Evolutionary conservation across 2,888 invertebrate species (phyloP), one percentile per base, ranked within the genome.

Genomic region (Geotrupes spiniger): DNA sequence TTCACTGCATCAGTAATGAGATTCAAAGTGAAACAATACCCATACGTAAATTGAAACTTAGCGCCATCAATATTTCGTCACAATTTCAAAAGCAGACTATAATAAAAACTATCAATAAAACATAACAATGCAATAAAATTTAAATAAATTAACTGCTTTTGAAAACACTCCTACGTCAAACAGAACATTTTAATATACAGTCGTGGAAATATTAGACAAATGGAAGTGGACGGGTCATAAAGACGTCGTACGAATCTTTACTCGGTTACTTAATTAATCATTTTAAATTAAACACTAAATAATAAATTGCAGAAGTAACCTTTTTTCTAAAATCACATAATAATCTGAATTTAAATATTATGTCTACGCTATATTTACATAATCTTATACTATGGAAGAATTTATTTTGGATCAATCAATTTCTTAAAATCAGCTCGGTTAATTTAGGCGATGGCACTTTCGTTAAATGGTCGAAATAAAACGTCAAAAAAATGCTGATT

Each of bases 321-420:
- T 41, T 25, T 40, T 21, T 46, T 36, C 25, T 31, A 36, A 25
- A 46, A 49, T 49, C 49, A 49, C 49, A 33, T 42, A 37, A 28
- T 17, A 29, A 29, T 45, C 37, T 14, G 15, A 33, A 33, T 45
- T 45, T 16, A 45, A 38, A 36, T 43, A 36, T 43, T 36, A 43
- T 62, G 57, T 59, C 63, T 62, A 62, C 51, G 49, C 63, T 64
- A 66, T 67, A 66, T 68, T 62, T 68, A 68, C 67, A 68, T 55
- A 57, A 57, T 58, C 57, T 60, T 64, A 63, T 59, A 62, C 41
- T 57, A 59, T 60, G 59, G 56, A 57, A 57, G 53, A 50, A 52
- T 33, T 51, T 48, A 37, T 44, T 42, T 51, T 45, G 44, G 29
- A 15, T 15, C 11, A 16, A 56, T 58, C 57, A 58, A n/a, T 41